Percentiles rank a stretch among this genome's conserved stretches.
Conservation (phyloP, 2,797 vertebrate genomes). For the Coluber constrictor region DNA sequence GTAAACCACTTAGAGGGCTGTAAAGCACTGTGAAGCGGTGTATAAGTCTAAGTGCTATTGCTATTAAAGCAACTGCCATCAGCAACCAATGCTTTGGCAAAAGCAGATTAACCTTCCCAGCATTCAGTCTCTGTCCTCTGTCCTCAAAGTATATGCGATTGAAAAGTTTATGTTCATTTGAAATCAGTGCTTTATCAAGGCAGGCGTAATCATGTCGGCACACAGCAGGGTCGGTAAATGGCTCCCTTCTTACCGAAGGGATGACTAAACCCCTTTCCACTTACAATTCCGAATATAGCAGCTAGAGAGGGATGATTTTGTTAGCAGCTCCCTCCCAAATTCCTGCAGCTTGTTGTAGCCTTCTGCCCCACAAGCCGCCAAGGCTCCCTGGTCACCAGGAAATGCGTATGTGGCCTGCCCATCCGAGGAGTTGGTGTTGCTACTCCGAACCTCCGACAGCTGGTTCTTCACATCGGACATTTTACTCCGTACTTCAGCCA, state of each 20-base stretch:
- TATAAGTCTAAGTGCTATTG: no score
- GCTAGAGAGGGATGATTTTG: conserved; percentile 76
- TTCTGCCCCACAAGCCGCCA: conserved; percentile 73
- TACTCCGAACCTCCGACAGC: conserved; percentile 77
- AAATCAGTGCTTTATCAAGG: not conserved
- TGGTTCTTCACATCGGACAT: conserved; percentile 92
- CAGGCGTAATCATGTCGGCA: not conserved
- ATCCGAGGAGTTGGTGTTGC: conserved; percentile 61
- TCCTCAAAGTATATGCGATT: not conserved
- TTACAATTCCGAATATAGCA: conserved; percentile 86
- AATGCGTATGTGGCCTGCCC: conserved; percentile 62
- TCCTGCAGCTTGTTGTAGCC: conserved; percentile 79
- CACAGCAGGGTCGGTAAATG: not conserved
- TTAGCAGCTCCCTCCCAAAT: conserved; percentile 83
- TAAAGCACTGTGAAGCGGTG: no score
- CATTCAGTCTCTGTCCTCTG: not conserved
- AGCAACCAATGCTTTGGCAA: no score
- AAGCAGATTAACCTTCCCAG: not conserved
- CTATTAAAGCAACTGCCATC: not conserved
- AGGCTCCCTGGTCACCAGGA: conserved; percentile 73
- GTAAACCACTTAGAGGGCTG: no score
- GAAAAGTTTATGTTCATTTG: not conserved
- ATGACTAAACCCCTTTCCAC: conserved; percentile 39
- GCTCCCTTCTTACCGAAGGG: not conserved
- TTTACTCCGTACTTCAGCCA: conserved; percentile 94